A percentile compares a stretch with the other conserved stretches of the same genome.
These are phyloP conservation scores for Alcis repandata DNA, from an alignment of 2,888 invertebrate species.

Conservation along the genomic window DNA sequence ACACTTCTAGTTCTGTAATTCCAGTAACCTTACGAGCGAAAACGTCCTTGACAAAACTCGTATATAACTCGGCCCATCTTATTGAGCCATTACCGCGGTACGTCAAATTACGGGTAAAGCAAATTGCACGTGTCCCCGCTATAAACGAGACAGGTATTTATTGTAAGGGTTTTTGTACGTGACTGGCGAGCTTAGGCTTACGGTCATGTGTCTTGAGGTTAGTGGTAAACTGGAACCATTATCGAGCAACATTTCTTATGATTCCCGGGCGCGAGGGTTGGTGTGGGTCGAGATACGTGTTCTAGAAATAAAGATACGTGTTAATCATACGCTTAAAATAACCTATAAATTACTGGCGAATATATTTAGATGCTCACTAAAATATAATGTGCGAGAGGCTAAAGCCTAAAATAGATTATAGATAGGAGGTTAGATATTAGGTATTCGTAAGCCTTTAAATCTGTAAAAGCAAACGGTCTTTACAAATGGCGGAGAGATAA, in stretches of 20 bases:
- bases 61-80: conserved; percentile 36
- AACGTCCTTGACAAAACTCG: conserved; percentile 23
- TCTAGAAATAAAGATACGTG: not conserved
- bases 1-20: not conserved
- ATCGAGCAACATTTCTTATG: conserved; percentile 31
- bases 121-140: conserved; percentile 68
- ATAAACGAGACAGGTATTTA: conserved; percentile 74
- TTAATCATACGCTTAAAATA: not conserved
- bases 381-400: not conserved
- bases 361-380: not conserved
- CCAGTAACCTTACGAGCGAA: not conserved
- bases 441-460: too few relatives aligned
- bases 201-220: conserved; percentile 36
- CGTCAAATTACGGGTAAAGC: conserved; percentile 79
- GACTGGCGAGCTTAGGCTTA: conserved; percentile 57
- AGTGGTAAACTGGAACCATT: conserved; percentile 27
- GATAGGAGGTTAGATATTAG: too few relatives aligned
- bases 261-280: conserved; percentile 5
- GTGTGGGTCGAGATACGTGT: not conserved
- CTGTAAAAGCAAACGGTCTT: too few relatives aligned
- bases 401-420: not conserved
- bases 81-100: conserved; percentile 57
- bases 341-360: not conserved
- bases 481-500: too few relatives aligned
- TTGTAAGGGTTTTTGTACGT: conserved; percentile 66